Percentiles rank a stretch among this genome's conserved stretches.
Evolutionary conservation across 2,888 invertebrate species (phyloP).

Genomic region (Nudaria mundana): DNA sequence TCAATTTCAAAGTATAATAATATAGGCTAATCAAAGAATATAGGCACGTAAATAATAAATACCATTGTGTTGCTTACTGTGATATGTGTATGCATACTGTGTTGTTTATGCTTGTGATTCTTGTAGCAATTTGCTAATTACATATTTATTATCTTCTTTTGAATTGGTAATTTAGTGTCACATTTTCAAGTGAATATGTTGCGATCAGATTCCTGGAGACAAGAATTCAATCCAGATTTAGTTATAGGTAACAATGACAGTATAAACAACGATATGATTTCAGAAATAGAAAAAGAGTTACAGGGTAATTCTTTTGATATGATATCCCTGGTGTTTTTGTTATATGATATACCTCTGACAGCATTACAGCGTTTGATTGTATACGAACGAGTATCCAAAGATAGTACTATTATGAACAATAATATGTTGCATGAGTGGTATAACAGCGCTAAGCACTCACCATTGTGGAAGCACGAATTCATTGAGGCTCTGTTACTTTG

Average conservation of each 20-base stretch:
- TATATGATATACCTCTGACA: constrained; percentile 66
- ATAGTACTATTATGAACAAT: constrained; percentile 38
- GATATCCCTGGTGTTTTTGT: constrained; percentile 64
- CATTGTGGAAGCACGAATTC: constrained; percentile 64
- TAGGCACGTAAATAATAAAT: too few relatives aligned
- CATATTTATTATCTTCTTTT: too few relatives aligned
- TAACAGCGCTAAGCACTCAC: constrained; percentile 45
- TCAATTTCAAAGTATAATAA: not conserved
- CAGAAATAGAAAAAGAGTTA: constrained; percentile 62
- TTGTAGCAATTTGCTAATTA: too few relatives aligned
- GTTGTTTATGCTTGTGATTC: too few relatives aligned
- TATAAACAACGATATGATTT: constrained; percentile 52
- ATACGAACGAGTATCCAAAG: constrained; percentile 55
- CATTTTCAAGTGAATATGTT: constrained; percentile 43
- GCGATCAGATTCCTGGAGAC: constrained; percentile 39
- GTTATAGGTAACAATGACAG: constrained; percentile 40
- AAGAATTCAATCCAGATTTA: constrained; percentile 19
- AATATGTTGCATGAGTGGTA: constrained; percentile 67
- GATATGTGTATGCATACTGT: too few relatives aligned
- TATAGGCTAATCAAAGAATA: too few relatives aligned
- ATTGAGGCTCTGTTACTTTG: constrained; percentile 67
- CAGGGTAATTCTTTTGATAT: constrained; percentile 53
- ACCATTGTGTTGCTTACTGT: too few relatives aligned
- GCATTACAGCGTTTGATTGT: constrained; percentile 62
- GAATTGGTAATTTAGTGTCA: too few relatives aligned